Base-by-base conservation (phyloP, 64 coral and sea anemone species). In the Trachythela sp. region DNA sequence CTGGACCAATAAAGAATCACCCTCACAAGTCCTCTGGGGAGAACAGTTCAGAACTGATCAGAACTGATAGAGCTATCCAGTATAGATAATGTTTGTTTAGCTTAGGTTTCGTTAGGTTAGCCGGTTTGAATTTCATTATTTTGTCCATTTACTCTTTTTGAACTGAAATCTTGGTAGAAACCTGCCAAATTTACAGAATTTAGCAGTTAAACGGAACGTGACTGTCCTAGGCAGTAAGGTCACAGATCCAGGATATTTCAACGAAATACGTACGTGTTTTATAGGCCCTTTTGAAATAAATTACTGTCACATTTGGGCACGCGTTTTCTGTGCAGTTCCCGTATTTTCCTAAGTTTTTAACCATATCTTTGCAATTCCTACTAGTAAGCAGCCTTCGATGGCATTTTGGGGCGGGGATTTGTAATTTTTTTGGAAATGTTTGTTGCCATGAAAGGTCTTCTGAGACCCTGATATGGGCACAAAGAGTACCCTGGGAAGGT, bases 171-270 rank as follows among this genome's bases (percentile, higher is more conserved):
- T 64, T 8, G 56, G 56, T 8, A 64, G 13, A 64, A 26, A 20
- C 22, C 5, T 64, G 20, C 56, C 56, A 42, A 91, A 99, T 70
- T 92, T 94, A 93, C 96, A 95, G 0, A 14, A 68, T 40, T 93
- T 64, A 70, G 90, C 93, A 15, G 93, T 51, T 13, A 85, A 70
- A 11, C 93, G 34, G 41, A 93, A 99, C 35, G 77, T 70, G 18
- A 99, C 77, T 36, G 89, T 91, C 49, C 86, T 84, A 45, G 96
- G 96, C 13, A 91, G 88, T 8, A 90, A 27, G 13, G 67, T 83
- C 39, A 93, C 59, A 89, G 91, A 48, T 56, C 93, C 22, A 30
- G 96, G 96, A 27, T 91, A 20, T 9, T 88, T 71, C 20, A 30
- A 11, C 0, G 96, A 95, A 27, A 93, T 88, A 9, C 36, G 39